Evolutionary conservation across 92 coral and sea anemone genomes (phyloP).

Genomic region (Palythoa caribaeorum): DNA sequence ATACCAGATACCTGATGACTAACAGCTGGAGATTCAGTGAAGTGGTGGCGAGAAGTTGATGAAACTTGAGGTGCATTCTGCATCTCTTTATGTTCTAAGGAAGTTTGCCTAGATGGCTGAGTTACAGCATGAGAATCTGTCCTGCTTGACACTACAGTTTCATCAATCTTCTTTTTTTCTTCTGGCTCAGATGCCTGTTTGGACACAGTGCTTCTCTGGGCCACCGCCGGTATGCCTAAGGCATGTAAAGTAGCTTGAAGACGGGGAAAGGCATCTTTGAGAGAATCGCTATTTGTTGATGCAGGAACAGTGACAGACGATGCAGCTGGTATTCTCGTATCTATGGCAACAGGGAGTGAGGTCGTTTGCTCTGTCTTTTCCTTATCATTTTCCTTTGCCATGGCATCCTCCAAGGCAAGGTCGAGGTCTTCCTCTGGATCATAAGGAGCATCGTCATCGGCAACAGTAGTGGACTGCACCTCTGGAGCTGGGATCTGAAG

Average conservation of each 20-base stretch:
- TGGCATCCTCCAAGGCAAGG: constrained; percentile 69
- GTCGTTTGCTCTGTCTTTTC: neutral
- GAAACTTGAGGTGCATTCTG: neutral
- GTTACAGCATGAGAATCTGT: neutral
- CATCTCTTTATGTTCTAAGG: neutral
- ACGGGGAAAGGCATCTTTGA: constrained; percentile 28
- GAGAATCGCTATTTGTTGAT: neutral
- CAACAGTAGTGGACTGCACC: constrained; percentile 43
- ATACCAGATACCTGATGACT: constrained; percentile 23
- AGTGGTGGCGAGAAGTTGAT: constrained; percentile 9
- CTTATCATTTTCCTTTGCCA: constrained; percentile 20
- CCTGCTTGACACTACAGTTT: neutral
- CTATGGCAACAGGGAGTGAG: neutral
- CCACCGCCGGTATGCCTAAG: constrained; percentile 38
- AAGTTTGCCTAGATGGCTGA: neutral
- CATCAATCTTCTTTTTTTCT: neutral
- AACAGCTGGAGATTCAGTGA: constrained; percentile 8
- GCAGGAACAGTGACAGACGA: neutral
- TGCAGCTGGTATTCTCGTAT: neutral
- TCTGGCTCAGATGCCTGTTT: neutral
- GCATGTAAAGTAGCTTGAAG: constrained; percentile 42
- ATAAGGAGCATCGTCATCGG: constrained; percentile 87
- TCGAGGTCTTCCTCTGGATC: constrained; percentile 96
- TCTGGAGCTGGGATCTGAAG: constrained; percentile 3
- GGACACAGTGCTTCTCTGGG: neutral